These are phyloP conservation scores for Arremon brunneinucha DNA, from an alignment of 2,797 vertebrate species.

Conservation along the genomic window DNA sequence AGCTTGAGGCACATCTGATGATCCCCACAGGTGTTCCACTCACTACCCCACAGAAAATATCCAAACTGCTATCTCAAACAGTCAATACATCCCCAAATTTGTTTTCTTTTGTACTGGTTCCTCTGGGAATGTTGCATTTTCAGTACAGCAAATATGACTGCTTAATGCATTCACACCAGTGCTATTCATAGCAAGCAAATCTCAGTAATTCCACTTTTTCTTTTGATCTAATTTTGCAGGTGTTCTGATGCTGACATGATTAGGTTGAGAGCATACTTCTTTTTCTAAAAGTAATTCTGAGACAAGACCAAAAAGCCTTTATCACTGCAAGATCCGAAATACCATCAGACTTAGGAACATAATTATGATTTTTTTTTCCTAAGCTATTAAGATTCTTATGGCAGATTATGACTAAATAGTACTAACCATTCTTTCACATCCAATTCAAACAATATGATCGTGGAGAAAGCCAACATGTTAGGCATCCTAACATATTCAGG, in stretches of 20 bases:
- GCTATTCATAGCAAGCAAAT: constrained; percentile 48
- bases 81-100: background rate
- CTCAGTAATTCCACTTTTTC: constrained; percentile 28
- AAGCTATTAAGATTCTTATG: constrained; percentile 14
- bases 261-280: constrained; percentile 6
- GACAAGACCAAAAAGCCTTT: constrained; percentile 14
- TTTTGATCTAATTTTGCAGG: constrained; percentile 68
- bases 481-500: background rate
- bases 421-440: constrained; percentile 25
- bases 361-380: constrained; percentile 1
- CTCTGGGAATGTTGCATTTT: background rate
- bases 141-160: background rate
- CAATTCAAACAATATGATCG: background rate
- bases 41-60: background rate
- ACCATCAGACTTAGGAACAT: background rate
- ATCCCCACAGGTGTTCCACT: background rate
- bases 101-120: background rate
- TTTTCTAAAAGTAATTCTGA: constrained; percentile 40
- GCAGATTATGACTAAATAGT: constrained; percentile 18
- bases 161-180: constrained; percentile 1
- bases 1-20: background rate
- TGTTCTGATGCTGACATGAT: constrained; percentile 42
- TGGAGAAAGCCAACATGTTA: constrained; percentile 13
- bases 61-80: background rate
- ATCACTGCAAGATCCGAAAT: constrained; percentile 25